Base-by-base conservation (phyloP, 2,797 vertebrate genomes). In the Xenopus petersii region DNA sequence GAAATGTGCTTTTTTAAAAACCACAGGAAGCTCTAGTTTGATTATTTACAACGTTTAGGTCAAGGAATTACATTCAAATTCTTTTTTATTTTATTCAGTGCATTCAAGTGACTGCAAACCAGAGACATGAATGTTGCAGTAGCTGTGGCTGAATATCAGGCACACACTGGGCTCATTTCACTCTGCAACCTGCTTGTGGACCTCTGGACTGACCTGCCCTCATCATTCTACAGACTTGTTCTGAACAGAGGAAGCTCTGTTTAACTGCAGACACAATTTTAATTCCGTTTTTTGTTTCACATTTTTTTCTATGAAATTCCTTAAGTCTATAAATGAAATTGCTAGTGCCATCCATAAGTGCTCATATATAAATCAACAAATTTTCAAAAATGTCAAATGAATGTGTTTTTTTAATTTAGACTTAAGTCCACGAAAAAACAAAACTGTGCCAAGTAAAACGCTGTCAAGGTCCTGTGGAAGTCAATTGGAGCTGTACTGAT, bases 131-230 rank as follows among this genome's bases (percentile, higher is more conserved):
- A 33, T 61, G 59, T 63, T 79, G 66, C 55, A 66, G n/a, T 61
- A 46, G 54, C 13, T 55, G 33, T 61, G 46, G n/a, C 62, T 61
- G 30, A n/a, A 54, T 74, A 70, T 74, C 55, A 65, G 49, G 2
- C 54, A 66, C 67, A 74, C 55, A 74, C 66, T 70, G 71, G 60
- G 71, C 77, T 66, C 55, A 73, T 64, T 78, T 64, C 54, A 64
- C 69, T 74, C 70, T 54, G 17, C 65, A 60, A 61, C 49, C 67
- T 70, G 55, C 67, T 24, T 47, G 10, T 48, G 56, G 67, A 55
- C 77, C 55, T 65, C 62, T 47, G 15, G 49, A 15, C 6, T 74
- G 77, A 74, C 71, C 62, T 66, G n/a, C 60, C 66, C 26, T 51
- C 62, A 16, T 42, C 70, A 30, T 66, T 16, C 47, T 48, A 36